Base-by-base conservation (phyloP, 2,113 vertebrate genomes). In the Sylvia atricapilla region DNA sequence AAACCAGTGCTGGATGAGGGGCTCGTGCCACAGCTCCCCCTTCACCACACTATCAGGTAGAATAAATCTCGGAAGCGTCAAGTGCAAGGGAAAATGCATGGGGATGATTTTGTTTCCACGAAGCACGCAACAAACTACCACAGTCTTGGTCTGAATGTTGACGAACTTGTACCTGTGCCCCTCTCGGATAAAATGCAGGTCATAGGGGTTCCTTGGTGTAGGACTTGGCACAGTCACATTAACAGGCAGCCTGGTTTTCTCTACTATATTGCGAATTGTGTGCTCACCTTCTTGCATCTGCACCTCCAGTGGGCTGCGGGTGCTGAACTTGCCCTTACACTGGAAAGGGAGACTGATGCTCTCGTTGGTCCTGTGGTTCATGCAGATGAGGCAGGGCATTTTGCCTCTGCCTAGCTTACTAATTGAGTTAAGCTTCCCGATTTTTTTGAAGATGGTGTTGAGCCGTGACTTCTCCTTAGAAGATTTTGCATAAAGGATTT, bases 251-350 rank as follows among this genome's bases (percentile, higher is more conserved):
- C 99, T 97, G 9, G 99, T 99, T 96, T 99, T 99, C 89, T 99
- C 99, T 63, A 99, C 99, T 7, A 99, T 99, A 96, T 99, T 99
- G 94, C 99, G 98, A 96, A 99, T 99, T 2, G 98, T 99, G 97
- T 99, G 99, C 78, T 99, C 99, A 0, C 99, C 99, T 60, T 99
- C 99, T 83, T 99, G 99, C 99, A 99, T 99, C 97, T 99, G 99
- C 39, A 99, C 98, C 93, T 99, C 99, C 95, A 99, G 94, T 0
- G 99, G 99, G 59, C 99, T 99, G 33, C 99, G 99, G 11, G 99
- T 99, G 97, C 99, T 99, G 92, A 99, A 99, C 58, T 99, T 97
- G 85, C 99, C 99, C 91, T 99, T 99, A 94, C 99, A 99, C 95
- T 99, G 99, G 97, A 99, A 99, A 2, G 99, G 99, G 69, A 99